A percentile compares a stretch with the other conserved stretches of the same genome.
phyloP scores from a whole-genome alignment of 2,797 vertebrate species.

The Anguilla pacifica region DNA sequence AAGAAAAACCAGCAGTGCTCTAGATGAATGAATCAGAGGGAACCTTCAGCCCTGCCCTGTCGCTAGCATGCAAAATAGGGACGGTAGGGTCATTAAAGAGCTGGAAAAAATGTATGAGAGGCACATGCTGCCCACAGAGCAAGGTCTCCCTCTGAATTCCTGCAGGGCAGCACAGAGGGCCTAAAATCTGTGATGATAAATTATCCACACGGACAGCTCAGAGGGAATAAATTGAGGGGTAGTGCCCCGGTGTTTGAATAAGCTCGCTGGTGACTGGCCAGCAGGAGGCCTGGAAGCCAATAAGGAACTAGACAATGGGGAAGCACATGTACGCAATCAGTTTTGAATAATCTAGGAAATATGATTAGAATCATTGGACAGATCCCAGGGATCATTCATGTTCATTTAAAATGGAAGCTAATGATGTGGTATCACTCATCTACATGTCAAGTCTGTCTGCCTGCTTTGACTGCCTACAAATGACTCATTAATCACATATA shows the following conservation, averaged over 20 bases:
- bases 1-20: neutral
- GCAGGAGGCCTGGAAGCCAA: neutral
- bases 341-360: neutral
- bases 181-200: neutral
- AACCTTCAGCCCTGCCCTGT: neutral
- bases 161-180: neutral
- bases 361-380: neutral
- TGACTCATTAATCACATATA: conserved; percentile 1
- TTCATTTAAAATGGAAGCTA: neutral
- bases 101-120: neutral
- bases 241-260: neutral
- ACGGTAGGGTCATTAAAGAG: neutral
- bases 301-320: neutral
- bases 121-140: neutral
- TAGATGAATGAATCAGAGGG: neutral
- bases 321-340: neutral
- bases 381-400: neutral
- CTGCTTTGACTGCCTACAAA: neutral
- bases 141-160: neutral
- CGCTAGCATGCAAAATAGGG: neutral
- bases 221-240: neutral
- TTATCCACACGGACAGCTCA: neutral
- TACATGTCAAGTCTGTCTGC: neutral
- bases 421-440: neutral
- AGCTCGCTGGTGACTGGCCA: neutral